Base-by-base conservation (phyloP, 2,113 vertebrate genomes). In the Oreochromis niloticus region DNA sequence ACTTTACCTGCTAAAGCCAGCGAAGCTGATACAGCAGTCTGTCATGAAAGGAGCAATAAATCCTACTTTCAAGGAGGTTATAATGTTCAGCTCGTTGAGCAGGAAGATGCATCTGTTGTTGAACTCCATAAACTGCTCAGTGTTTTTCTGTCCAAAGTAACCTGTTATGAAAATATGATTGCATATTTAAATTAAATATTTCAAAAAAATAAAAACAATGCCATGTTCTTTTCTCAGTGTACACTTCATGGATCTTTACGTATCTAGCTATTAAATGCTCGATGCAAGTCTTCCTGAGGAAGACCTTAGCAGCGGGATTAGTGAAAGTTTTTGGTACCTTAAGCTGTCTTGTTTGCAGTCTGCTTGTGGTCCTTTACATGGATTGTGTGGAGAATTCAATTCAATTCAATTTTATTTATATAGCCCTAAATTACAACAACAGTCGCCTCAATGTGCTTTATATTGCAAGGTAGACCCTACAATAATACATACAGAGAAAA, bases 401-500 rank as follows among this genome's bases (percentile, higher is more conserved):
- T 59, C 27, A 59, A 59, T 59, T 6, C 13, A 59, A 0, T 59
- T 6, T 59, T 9, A 59, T 59, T 59, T 30, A 30, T 59, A 30
- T 30, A 59, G 56, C 56, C 9, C 27, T 16, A 59, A 59, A 59
- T 59, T 30, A 16, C 27, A 59, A 59, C 27, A 16, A 59, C 56
- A 0, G 56, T 59, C 0, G 0, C 0, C 56, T 59, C 56, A 59
- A 59, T 5, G 1, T 4, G 4, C 56, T 59, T 59, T 59, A 0
- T 1, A 9, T 30, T 30, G 27, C 0, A 30, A 59, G 56, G 56
- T 16, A 1, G 0, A 0, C 27, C 4, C 27, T 9, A 59, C 27
- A 59, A 59, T 59, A 59, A 59, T 59, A 59, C 4, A 59, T 59
- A 32, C 27, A 59, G 56, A 2, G 27, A 59, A 59, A 59, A 57